Conservation (phyloP, 2,113 vertebrate genomes). For the Zootoca vivipara region DNA sequence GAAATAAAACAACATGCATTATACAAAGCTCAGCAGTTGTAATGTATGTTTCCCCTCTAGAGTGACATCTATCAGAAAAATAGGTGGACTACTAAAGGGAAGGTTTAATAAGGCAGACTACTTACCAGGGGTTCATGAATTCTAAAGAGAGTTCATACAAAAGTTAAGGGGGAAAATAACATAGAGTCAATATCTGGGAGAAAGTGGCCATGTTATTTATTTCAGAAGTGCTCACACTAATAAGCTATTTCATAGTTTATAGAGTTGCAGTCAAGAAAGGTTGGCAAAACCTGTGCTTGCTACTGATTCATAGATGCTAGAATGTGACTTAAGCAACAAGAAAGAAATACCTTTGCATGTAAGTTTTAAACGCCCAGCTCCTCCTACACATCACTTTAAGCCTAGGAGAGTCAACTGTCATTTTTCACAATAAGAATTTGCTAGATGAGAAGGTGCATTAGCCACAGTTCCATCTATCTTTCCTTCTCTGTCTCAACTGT, state of each 20-base stretch:
- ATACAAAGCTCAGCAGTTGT: slow-evolving; percentile 25
- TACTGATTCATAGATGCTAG: rapidly evolving
- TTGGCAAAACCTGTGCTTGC: neutral
- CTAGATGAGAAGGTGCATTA: neutral
- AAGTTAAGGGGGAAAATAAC: slow-evolving; percentile 37
- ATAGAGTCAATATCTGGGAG: slow-evolving; percentile 18
- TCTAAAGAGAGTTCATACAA: slow-evolving; percentile 20
- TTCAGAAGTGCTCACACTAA: neutral
- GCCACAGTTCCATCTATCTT: neutral
- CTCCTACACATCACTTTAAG: neutral
- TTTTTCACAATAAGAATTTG: neutral
- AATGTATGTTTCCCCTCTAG: slow-evolving; percentile 23
- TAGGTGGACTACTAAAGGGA: slow-evolving; percentile 47
- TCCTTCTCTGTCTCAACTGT: too few species aligned
- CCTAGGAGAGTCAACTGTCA: neutral
- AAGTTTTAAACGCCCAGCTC: neutral
- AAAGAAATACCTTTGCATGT: neutral
- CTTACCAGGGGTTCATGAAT: slow-evolving; percentile 12
- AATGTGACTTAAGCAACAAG: neutral
- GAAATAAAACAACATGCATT: slow-evolving; percentile 31
- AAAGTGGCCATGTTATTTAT: neutral
- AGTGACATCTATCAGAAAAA: slow-evolving; percentile 37
- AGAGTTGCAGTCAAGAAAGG: neutral
- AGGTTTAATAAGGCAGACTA: slow-evolving; percentile 29
- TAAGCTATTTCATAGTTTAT: neutral